phyloP scores from a whole-genome alignment of 1,140 invertebrate species.

The Ephestia elutella region DNA sequence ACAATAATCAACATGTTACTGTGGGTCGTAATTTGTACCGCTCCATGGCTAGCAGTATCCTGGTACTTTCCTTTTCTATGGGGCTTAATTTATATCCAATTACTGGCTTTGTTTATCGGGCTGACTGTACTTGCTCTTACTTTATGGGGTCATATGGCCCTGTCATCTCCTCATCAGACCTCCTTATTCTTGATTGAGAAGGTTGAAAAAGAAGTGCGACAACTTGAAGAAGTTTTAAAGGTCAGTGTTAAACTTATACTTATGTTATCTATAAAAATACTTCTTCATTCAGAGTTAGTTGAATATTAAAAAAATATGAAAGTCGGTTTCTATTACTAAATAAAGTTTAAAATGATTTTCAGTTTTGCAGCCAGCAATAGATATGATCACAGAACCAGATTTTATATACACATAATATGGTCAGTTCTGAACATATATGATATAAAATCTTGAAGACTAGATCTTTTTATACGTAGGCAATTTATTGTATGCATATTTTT shows the following conservation, averaged over 20 bases:
- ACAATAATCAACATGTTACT: too few relatives aligned
- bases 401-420: too few relatives aligned
- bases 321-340: too few relatives aligned
- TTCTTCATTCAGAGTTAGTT: too few relatives aligned
- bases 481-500: conserved; percentile 1
- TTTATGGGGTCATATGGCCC: conserved; percentile 63
- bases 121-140: conserved; percentile 47
- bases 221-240: conserved; percentile 54
- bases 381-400: conserved; percentile 90
- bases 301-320: too few relatives aligned
- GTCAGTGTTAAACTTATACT: conserved; percentile 31
- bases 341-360: conserved; percentile 29
- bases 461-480: too few relatives aligned
- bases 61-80: conserved; percentile 52
- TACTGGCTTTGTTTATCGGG: conserved; percentile 43
- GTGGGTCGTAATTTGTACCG: conserved; percentile 37
- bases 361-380: conserved; percentile 90
- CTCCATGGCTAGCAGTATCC: conserved; percentile 36
- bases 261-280: too few relatives aligned
- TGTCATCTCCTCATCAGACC: conserved; percentile 69
- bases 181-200: conserved; percentile 61
- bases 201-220: conserved; percentile 61
- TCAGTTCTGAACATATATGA: too few relatives aligned
- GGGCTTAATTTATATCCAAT: conserved; percentile 39
- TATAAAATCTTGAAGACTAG: too few relatives aligned